Conservation (phyloP, 2,888 invertebrate species). For the Polylopha cassiicola region DNA sequence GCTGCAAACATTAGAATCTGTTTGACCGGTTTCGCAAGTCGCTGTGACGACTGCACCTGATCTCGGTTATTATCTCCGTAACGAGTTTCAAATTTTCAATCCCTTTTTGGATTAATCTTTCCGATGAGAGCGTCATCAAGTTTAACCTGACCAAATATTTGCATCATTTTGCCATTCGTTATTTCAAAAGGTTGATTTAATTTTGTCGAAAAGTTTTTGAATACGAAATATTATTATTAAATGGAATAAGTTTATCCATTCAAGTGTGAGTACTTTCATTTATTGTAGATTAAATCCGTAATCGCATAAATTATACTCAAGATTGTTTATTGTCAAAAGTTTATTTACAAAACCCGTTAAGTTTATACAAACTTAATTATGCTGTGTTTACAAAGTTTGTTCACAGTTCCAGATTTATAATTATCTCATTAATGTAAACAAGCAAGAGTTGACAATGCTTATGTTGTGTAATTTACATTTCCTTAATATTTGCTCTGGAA, state of each 20-base stretch:
- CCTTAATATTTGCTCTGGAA: no score
- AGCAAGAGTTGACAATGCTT: no score
- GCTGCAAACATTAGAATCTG: conserved; percentile 21
- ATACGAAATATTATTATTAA: conserved; percentile 20
- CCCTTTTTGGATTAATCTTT: conserved; percentile 48
- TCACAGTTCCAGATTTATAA: no score
- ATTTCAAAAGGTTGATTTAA: conserved; percentile 25
- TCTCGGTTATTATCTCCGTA: conserved; percentile 46
- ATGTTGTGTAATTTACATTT: no score
- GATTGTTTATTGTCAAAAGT: no score
- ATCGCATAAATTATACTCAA: conserved; percentile 12
- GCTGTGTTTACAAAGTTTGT: no score
- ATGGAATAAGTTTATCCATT: conserved; percentile 18
- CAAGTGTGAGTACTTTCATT: conserved; percentile 14
- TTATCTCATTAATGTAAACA: no score
- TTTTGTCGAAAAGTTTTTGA: conserved; percentile 15
- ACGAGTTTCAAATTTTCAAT: conserved; percentile 44
- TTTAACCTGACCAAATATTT: conserved; percentile 52
- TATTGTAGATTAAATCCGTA: conserved; percentile 18
- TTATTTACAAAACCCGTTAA: no score
- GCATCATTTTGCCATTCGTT: conserved; percentile 45
- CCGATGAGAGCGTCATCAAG: conserved; percentile 65
- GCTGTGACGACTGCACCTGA: conserved; percentile 36
- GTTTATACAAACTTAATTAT: no score
- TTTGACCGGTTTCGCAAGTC: conserved; percentile 41